Evolutionary conservation across 2,113 vertebrate species (phyloP).

Genomic region (Nestor notabilis): DNA sequence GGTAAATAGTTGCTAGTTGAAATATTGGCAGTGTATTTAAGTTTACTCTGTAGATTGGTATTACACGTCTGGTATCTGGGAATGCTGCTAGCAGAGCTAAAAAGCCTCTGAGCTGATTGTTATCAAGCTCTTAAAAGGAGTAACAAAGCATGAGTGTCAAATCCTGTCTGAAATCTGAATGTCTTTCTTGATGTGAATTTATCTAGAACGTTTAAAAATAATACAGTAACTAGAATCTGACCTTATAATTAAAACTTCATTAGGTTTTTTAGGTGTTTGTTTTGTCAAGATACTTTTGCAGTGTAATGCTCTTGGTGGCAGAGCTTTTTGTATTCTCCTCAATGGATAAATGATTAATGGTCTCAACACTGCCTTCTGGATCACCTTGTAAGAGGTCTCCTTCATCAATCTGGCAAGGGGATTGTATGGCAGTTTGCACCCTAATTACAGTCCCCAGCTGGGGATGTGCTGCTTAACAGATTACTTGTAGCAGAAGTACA

Average conservation of each 20-base stretch:
- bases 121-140: neutral
- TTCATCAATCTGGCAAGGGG: slow-evolving; percentile 62
- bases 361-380: slow-evolving; percentile 50
- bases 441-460: slow-evolving; percentile 66
- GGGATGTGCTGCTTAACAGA: slow-evolving; percentile 58
- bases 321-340: slow-evolving; percentile 49
- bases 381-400: slow-evolving; percentile 64
- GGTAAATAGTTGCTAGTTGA: neutral
- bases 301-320: neutral
- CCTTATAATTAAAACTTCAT: slow-evolving; percentile 17
- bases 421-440: slow-evolving; percentile 57
- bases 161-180: neutral
- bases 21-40: slow-evolving; percentile 7
- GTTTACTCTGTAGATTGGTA: neutral
- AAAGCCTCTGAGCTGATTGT: neutral
- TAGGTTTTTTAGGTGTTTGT: neutral
- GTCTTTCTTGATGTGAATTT: neutral
- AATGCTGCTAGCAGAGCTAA: slow-evolving; percentile 15
- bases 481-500: slow-evolving; percentile 44
- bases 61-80: slow-evolving; percentile 18
- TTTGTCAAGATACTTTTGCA: slow-evolving; percentile 3
- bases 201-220: neutral
- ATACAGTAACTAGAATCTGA: neutral
- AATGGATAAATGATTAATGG: slow-evolving; percentile 46
- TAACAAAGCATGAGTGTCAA: neutral